Evolutionary conservation across 2,888 invertebrate species (phyloP).

Genomic region (Cryptocephalus moraei): DNA sequence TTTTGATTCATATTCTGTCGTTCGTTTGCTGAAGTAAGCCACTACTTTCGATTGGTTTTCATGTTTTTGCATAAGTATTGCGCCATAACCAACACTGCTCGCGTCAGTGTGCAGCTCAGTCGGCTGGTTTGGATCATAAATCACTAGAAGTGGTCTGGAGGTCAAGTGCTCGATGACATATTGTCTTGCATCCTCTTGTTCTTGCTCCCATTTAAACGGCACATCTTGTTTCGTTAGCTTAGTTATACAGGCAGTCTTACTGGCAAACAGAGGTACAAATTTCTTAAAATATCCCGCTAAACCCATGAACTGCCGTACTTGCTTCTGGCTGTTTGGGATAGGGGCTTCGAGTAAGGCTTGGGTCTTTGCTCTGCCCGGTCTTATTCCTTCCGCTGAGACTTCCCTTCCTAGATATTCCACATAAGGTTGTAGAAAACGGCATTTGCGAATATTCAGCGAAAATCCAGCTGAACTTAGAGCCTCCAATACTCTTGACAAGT

Average conservation of each 20-base stretch:
- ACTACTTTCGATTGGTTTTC: constrained; percentile 3
- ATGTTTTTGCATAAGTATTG: constrained; percentile 4
- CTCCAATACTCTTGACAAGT: no score
- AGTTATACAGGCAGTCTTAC: constrained; percentile 5
- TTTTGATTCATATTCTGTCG: constrained; percentile 3
- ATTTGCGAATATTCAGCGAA: constrained; percentile 5
- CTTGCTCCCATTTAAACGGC: constrained; percentile 1
- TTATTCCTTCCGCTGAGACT: constrained; percentile 1
- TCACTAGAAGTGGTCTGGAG: constrained; percentile 10
- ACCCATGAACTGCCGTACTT: constrained; percentile 3
- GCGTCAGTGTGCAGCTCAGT: constrained; percentile 18
- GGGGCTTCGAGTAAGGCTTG: not conserved
- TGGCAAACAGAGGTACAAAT: constrained; percentile 5
- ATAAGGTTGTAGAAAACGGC: constrained; percentile 1
- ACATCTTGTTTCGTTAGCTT: constrained; percentile 1
- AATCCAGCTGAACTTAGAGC: not conserved
- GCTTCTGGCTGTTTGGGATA: constrained; percentile 1
- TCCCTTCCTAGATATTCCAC: constrained; percentile 4
- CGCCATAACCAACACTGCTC: constrained; percentile 11
- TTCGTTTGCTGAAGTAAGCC: constrained; percentile 7
- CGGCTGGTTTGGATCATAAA: constrained; percentile 11
- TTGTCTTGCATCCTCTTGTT: constrained; percentile 3
- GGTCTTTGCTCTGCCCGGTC: no score
- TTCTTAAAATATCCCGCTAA: constrained; percentile 8
- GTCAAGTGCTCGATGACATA: constrained; percentile 9